Conservation (phyloP, 2,797 vertebrate genomes). For the Dipus sagitta region DNA sequence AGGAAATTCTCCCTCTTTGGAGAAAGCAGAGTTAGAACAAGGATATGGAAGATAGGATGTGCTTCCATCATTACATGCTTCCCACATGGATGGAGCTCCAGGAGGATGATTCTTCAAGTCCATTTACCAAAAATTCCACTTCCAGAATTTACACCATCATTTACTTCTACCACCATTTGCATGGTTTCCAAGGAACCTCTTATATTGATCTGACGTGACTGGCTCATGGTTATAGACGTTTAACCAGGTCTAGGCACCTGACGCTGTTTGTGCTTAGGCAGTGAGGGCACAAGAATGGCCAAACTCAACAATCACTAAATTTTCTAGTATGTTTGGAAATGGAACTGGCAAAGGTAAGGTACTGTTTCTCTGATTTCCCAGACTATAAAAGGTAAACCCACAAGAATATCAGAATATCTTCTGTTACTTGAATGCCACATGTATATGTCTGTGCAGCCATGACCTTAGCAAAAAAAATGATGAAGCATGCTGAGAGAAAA, state of each 20-base stretch:
- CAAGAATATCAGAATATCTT: background rate
- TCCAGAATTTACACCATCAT: too few relatives aligned
- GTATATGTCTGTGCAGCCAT: background rate
- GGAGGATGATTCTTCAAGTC: background rate
- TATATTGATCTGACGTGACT: background rate
- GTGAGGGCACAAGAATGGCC: background rate
- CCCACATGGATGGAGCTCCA: background rate
- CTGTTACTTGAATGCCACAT: background rate
- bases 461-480: background rate
- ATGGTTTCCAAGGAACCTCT: background rate
- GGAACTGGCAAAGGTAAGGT: background rate
- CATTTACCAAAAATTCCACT: background rate
- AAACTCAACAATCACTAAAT: background rate
- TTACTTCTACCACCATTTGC: background rate
- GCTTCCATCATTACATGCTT: background rate
- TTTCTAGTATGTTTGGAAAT: background rate
- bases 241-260: too few relatives aligned
- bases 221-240: background rate
- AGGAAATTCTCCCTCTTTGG: background rate
- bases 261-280: background rate
- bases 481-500: background rate
- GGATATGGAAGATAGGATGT: background rate
- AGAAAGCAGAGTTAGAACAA: background rate
- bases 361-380: background rate
- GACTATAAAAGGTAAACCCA: background rate